phyloP scores from a whole-genome alignment of 1,140 invertebrate species.

The Zophobas atratus region DNA sequence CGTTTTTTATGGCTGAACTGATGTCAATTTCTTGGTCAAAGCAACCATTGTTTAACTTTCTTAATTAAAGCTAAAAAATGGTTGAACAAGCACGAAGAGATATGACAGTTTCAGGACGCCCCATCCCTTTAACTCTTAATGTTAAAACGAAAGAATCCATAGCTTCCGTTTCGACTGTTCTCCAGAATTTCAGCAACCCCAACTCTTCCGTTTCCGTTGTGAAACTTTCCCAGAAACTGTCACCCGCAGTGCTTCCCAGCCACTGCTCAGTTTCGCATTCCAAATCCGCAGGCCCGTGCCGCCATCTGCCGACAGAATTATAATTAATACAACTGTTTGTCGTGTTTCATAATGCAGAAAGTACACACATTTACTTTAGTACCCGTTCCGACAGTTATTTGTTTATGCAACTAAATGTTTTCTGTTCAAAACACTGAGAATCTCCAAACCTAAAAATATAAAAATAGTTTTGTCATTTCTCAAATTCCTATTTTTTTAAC shows the following conservation, averaged over 20 bases:
- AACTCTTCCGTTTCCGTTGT: constrained; percentile 44
- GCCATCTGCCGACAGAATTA: constrained; percentile 33
- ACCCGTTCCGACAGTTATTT: too few relatives aligned
- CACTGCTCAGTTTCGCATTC: constrained; percentile 20
- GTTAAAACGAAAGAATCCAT: constrained; percentile 44
- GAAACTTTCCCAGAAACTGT: constrained; percentile 45
- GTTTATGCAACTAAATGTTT: too few relatives aligned
- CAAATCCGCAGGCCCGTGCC: constrained; percentile 34
- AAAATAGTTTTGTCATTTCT: too few relatives aligned
- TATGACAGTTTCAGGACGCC: constrained; percentile 6
- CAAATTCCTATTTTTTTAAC: too few relatives aligned
- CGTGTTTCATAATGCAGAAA: background rate
- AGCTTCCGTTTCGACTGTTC: constrained; percentile 44
- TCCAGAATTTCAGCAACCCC: constrained; percentile 34
- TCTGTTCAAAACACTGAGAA: too few relatives aligned
- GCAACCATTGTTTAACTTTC: constrained; percentile 17
- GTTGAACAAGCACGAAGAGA: background rate
- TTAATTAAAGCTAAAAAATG: constrained; percentile 16
- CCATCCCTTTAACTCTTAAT: constrained; percentile 12
- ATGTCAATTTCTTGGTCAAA: background rate
- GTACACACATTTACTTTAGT: background rate
- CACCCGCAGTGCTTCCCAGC: constrained; percentile 30
- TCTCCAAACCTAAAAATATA: too few relatives aligned
- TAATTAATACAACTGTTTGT: constrained; percentile 32
- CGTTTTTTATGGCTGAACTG: background rate